These are phyloP conservation scores for Acanthis flammea DNA, from an alignment of 2,797 vertebrate genomes.

Conservation along the genomic window DNA sequence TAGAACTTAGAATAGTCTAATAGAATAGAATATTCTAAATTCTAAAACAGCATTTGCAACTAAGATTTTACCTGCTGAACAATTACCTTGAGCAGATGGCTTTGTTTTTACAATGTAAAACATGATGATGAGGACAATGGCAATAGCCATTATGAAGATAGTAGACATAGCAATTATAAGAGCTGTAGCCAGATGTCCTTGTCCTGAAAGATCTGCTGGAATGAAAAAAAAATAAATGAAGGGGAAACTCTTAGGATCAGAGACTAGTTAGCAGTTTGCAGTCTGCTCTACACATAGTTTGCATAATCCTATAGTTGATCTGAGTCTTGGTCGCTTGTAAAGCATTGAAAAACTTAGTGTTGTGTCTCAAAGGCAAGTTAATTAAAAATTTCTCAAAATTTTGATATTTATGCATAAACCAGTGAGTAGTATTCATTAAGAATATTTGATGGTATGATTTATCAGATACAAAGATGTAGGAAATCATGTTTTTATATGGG, in stretches of 20 bases:
- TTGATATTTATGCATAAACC: neutral
- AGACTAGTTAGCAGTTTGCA: neutral
- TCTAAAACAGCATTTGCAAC: neutral
- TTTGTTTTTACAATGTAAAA: constrained; percentile 98
- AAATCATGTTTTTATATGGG: neutral
- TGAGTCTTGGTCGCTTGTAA: neutral
- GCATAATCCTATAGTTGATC: neutral
- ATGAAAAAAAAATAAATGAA: neutral
- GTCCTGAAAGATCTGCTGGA: constrained; percentile 85
- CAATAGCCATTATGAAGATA: constrained; percentile 98
- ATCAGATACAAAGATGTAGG: neutral
- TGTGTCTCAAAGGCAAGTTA: neutral
- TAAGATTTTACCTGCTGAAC: neutral
- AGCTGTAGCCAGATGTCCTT: constrained; percentile 95
- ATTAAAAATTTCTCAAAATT: neutral
- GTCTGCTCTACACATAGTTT: neutral
- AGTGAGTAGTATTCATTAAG: neutral
- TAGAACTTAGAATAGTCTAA: neutral
- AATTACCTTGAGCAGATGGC: constrained; percentile 88
- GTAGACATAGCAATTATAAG: constrained; percentile 99
- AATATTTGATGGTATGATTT: neutral
- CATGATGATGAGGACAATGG: constrained; percentile 97
- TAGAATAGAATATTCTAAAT: neutral
- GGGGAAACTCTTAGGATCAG: neutral
- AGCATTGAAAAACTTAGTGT: neutral